phyloP scores from a whole-genome alignment of 37 sponge, comb jelly and placozoan species.

The Beroe forskalii region DNA sequence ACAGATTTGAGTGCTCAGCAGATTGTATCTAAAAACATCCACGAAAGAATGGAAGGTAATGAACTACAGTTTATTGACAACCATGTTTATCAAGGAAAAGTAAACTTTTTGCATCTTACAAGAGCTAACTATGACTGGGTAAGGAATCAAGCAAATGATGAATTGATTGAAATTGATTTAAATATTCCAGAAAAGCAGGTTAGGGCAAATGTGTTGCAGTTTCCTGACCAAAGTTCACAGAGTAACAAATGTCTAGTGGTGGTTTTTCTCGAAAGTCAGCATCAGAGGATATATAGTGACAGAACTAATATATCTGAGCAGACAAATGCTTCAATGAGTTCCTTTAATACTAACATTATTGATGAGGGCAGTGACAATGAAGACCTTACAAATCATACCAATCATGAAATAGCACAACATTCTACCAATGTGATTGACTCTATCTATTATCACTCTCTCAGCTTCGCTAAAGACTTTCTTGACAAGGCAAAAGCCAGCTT shows the following conservation, averaged over 20 bases:
- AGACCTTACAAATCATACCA: background rate
- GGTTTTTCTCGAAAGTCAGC: constrained; percentile 42
- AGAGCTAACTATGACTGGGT: constrained; percentile 47
- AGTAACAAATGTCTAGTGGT: constrained; percentile 59
- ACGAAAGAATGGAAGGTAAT: constrained; percentile 24
- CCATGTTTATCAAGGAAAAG: constrained; percentile 47
- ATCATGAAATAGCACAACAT: background rate
- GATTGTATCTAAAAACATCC: constrained; percentile 1
- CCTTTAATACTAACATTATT: background rate
- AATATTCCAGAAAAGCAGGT: background rate
- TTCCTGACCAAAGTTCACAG: constrained; percentile 17
- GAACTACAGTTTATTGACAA: constrained; percentile 46
- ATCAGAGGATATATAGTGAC: constrained; percentile 17
- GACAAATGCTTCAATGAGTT: background rate
- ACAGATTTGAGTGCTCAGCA: constrained; percentile 33
- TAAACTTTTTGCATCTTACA: constrained; percentile 36
- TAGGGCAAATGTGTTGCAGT: constrained; percentile 31
- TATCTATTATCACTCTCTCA: constrained; percentile 19
- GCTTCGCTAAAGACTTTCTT: background rate
- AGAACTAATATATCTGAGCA: constrained; percentile 28
- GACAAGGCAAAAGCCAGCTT: constrained; percentile 32
- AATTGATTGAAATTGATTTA: constrained; percentile 25
- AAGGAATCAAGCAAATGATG: constrained; percentile 12
- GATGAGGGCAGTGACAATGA: background rate
- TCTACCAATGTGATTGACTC: background rate